phyloP scores from a whole-genome alignment of 2,797 vertebrate species.

The Sylvia borin region DNA sequence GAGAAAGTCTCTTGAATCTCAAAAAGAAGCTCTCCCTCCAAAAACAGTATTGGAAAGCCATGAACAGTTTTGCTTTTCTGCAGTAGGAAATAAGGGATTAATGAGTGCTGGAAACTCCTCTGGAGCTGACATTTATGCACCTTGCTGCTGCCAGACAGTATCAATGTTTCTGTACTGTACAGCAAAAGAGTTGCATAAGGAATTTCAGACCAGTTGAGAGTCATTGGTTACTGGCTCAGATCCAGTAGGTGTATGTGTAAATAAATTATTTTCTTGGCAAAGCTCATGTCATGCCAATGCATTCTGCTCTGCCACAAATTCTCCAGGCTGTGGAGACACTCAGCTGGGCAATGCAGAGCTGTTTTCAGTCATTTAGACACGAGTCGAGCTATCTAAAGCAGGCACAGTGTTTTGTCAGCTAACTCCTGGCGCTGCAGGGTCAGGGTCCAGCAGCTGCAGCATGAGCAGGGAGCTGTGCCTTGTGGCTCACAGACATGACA shows the following conservation, averaged over 20 bases:
- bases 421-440: not conserved
- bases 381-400: not conserved
- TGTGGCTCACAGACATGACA: fast-evolving
- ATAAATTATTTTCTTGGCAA: not conserved
- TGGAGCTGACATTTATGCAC: not conserved
- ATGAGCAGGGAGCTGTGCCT: fast-evolving
- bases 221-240: not conserved
- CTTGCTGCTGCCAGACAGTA: not conserved
- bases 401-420: not conserved
- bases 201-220: not conserved
- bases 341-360: not conserved
- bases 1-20: not conserved
- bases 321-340: not conserved
- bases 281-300: not conserved
- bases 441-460: not conserved
- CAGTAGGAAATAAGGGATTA: not conserved
- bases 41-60: not conserved
- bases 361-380: not conserved
- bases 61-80: not conserved
- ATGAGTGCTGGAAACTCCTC: not conserved
- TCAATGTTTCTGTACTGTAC: not conserved
- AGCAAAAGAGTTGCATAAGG: not conserved
- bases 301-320: not conserved
- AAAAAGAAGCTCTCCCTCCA: not conserved
- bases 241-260: not conserved